A percentile compares a stretch with the other conserved stretches of the same genome.
Evolutionary conservation across 2,113 vertebrate genomes (phyloP).

Genomic region (Hassar affinis): DNA sequence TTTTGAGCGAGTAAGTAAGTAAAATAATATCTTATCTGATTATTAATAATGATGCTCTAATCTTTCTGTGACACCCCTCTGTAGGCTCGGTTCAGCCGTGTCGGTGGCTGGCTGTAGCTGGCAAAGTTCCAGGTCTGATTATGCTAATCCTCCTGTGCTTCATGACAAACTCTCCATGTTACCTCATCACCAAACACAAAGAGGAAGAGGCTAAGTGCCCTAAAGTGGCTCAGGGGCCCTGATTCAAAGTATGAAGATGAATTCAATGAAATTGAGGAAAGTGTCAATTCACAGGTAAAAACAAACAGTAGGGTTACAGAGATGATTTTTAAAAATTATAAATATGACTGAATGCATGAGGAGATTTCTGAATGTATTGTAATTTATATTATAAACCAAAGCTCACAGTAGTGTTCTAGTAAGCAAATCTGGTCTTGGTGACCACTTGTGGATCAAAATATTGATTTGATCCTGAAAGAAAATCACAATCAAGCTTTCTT

Average conservation of each 20-base stretch:
- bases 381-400: neutral
- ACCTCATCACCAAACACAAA: conserved; percentile 80
- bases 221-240: conserved; percentile 82
- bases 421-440: too few relatives aligned
- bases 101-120: conserved; percentile 87
- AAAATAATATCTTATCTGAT: too few relatives aligned
- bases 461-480: too few relatives aligned
- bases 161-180: conserved; percentile 90
- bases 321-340: neutral
- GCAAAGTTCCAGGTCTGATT: conserved; percentile 75
- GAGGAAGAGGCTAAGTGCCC: conserved; percentile 70
- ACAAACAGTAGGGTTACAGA: neutral
- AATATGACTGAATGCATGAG: neutral
- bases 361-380: neutral
- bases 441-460: too few relatives aligned
- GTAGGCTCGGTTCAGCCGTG: conserved; percentile 82
- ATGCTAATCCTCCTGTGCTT: conserved; percentile 83
- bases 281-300: conserved; percentile 69
- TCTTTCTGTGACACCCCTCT: neutral
- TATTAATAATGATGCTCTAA: neutral
- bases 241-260: conserved; percentile 71
- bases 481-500: too few relatives aligned
- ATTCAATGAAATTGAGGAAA: conserved; percentile 73
- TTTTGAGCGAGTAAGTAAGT: too few relatives aligned
- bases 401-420: too few relatives aligned